Conservation (phyloP, 1,140 invertebrate genomes). For the Atta cephalotes region DNA sequence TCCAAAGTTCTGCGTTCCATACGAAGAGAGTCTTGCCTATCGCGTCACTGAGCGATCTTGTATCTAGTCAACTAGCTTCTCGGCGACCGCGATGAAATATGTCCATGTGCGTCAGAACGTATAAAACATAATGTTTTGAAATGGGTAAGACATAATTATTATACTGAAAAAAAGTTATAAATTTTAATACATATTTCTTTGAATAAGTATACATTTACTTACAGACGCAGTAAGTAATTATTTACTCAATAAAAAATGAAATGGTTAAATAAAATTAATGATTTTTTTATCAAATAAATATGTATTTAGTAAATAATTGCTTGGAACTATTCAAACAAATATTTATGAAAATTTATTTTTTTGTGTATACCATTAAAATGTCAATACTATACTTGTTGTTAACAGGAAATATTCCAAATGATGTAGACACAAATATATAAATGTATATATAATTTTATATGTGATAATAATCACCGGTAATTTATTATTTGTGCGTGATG, state of each 20-base stretch:
- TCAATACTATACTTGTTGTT: constrained; percentile 5
- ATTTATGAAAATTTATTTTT: too few species aligned
- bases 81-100: background rate
- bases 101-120: background rate
- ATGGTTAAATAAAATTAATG: too few species aligned
- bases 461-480: background rate
- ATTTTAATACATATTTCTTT: too few species aligned
- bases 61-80: background rate
- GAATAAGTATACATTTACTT: too few species aligned
- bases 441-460: background rate
- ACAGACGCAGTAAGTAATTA: too few species aligned
- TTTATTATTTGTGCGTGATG: constrained; percentile 8
- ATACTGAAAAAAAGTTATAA: too few species aligned
- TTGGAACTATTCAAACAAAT: too few species aligned
- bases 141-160: background rate
- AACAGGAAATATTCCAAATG: constrained; percentile 7
- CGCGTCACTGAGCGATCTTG: constrained; percentile 1
- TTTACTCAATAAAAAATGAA: too few species aligned
- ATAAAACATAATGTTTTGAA: constrained; percentile 9
- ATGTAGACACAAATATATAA: background rate
- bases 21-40: background rate
- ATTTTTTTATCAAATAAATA: too few species aligned
- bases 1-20: background rate
- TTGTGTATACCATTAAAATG: constrained; percentile 26
- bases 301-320: too few species aligned